Conservation (phyloP, 2,113 vertebrate species). For the Grammomys dolichurus region DNA sequence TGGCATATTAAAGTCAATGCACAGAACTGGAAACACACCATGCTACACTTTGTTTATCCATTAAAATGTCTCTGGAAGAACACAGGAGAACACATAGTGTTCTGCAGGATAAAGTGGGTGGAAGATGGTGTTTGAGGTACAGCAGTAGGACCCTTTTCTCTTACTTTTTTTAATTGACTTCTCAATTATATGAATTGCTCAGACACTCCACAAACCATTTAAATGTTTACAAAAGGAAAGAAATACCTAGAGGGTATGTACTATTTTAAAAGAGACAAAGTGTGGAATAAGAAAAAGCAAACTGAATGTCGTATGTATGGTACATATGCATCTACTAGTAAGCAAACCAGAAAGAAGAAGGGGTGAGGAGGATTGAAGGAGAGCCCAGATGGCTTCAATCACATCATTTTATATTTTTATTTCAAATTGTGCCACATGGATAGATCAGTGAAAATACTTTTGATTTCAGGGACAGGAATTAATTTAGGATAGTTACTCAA, state of each 20-base stretch:
- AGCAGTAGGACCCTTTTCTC: slow-evolving; percentile 25
- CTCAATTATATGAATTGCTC: background rate
- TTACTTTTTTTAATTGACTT: slow-evolving; percentile 16
- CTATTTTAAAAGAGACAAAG: slow-evolving; percentile 9
- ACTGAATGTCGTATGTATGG: background rate
- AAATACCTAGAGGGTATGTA: background rate
- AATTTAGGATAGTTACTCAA: background rate
- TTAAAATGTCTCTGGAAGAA: slow-evolving; percentile 41
- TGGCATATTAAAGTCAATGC: background rate
- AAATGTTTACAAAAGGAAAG: slow-evolving; percentile 30
- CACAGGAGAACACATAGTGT: slow-evolving; percentile 15
- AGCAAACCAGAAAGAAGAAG: background rate
- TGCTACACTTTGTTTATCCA: slow-evolving; percentile 12
- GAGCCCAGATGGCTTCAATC: background rate
- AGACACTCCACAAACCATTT: slow-evolving; percentile 8
- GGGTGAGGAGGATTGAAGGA: background rate
- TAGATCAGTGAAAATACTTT: background rate
- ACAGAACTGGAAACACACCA: background rate
- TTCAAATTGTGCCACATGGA: slow-evolving; percentile 18
- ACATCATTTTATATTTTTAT: background rate
- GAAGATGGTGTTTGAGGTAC: slow-evolving; percentile 40
- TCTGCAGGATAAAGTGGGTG: slow-evolving; percentile 16
- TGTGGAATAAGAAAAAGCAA: background rate
- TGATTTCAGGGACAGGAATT: background rate
- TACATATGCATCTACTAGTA: background rate